Base-by-base conservation (phyloP, 2,888 invertebrate genomes). In the Abscondita cerata region DNA sequence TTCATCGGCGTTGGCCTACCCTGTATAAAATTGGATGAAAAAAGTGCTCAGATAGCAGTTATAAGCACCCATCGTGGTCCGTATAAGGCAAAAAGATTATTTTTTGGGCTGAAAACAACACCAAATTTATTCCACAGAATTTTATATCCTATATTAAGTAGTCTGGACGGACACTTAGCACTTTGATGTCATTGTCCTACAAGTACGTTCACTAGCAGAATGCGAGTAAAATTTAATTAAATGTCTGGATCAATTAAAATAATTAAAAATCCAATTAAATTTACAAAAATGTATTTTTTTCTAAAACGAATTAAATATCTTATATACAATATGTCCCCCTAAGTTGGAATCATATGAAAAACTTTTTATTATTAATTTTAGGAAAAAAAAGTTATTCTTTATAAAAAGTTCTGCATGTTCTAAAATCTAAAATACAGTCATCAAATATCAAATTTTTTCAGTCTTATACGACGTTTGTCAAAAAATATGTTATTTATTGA, bases 301-400 rank as follows among this genome's bases (percentile, higher is more conserved):
- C 13, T 47, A 47, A 47, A 19, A 31, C 31, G n/a, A 25, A 20
- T 20, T 47, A 31, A 47, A 47, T 31, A 47, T 1, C 20, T 47
- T 25, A 18, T n/a, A n/a, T n/a, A n/a, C n/a, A n/a, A n/a, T n/a
- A n/a, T n/a, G n/a, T n/a, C n/a, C n/a, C n/a, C n/a, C n/a, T n/a
- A n/a, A n/a, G n/a, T n/a, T n/a, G n/a, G n/a, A n/a, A n/a, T n/a
- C n/a, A n/a, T n/a, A n/a, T n/a, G n/a, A n/a, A n/a, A n/a, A n/a
- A n/a, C n/a, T n/a, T n/a, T n/a, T n/a, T n/a, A n/a, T n/a, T n/a
- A n/a, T n/a, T n/a, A n/a, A n/a, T n/a, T n/a, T n/a, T n/a, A n/a
- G n/a, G n/a, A n/a, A n/a, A n/a, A n/a, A n/a, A n/a, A n/a, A n/a
- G n/a, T n/a, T n/a, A n/a, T n/a, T n/a, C n/a, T n/a, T n/a, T n/a